Base-by-base conservation (phyloP, 2,888 invertebrate species). In the Ophion slaviceki region DNA sequence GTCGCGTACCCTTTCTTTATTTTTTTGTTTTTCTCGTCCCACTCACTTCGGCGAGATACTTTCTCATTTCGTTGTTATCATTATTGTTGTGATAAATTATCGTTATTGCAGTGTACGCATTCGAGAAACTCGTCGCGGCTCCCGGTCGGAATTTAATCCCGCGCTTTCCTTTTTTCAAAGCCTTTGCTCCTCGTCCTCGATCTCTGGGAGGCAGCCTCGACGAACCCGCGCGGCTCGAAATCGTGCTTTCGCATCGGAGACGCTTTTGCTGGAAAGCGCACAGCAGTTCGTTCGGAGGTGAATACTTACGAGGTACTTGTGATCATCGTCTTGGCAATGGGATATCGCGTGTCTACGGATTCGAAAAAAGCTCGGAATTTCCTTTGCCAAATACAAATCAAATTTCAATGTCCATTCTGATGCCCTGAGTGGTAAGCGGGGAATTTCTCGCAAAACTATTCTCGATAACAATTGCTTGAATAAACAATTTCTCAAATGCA, bases 1-100 rank as follows among this genome's bases (percentile, higher is more conserved):
- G 80, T 79, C 80, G 81, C 80, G 71, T 84, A 80, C 81, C 83
- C 75, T 80, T 87, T 88, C 72, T 61, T 53, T 74, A 20, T 53
- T 62, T 79, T 76, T 53, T 36, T 66, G 5, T 36, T 2, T n/a
- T 24, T 61, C 24, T 61, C 61, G 59, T 62, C 61, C 70, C 28
- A n/a, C 59, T 72, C 76, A 76, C 82, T 20, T 61, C 74, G 59
- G 62, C 61, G 57, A 66, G 28, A 66, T 81, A 68, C 71, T 71
- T 68, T 83, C 28, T 67, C 82, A 68, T 68, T 64, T 75, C 53
- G 57, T 87, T 66, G n/a, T 86, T 81, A 83, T 79, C 67, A 32
- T 83, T 71, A 74, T 78, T 76, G 40, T 83, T 68, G 14, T 83
- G 68, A 24, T 83, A 68, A 53, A n/a, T 79, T 85, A 57, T 86